These are phyloP conservation scores for Pipistrellus pipistrellus DNA, from an alignment of 2,797 vertebrate genomes.

Conservation along the genomic window DNA sequence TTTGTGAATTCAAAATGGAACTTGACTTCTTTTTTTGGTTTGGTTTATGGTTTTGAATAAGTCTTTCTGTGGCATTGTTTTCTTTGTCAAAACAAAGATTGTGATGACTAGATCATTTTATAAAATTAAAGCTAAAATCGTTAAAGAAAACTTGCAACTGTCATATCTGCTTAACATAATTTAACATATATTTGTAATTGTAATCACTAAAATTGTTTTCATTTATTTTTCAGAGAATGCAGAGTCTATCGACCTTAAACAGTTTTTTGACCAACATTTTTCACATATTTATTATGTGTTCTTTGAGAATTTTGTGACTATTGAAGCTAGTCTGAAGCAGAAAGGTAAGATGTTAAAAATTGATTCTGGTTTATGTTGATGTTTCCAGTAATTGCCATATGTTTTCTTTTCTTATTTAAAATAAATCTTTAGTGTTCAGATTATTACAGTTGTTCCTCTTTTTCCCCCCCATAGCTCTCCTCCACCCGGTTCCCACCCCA, in stretches of 20 bases:
- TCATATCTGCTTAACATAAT: slow-evolving; percentile 49
- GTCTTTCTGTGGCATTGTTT: neutral
- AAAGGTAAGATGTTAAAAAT: slow-evolving; percentile 92
- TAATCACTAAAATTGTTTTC: slow-evolving; percentile 66
- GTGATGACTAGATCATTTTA: slow-evolving; percentile 8
- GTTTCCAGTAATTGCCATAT: slow-evolving; percentile 58
- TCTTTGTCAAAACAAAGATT: slow-evolving; percentile 43
- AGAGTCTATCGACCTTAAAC: slow-evolving; percentile 97
- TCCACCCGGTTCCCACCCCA: no score
- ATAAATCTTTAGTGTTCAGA: no score
- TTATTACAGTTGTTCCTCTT: no score
- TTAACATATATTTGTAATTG: slow-evolving; percentile 56
- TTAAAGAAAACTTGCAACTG: slow-evolving; percentile 35
- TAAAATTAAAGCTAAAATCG: slow-evolving; percentile 54
- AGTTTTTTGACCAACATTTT: slow-evolving; percentile 98
- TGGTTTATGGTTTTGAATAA: slow-evolving; percentile 42
- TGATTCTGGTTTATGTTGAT: slow-evolving; percentile 17
- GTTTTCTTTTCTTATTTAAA: neutral
- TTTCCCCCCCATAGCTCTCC: no score
- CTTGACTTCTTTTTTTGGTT: neutral
- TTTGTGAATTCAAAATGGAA: neutral
- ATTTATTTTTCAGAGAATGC: slow-evolving; percentile 94
- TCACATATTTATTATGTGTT: slow-evolving; percentile 99
- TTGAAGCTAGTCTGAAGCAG: slow-evolving; percentile 98
- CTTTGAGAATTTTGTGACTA: slow-evolving; percentile 99